Evolutionary conservation across 2,888 invertebrate species (phyloP).

Genomic region (Galerucella calmariensis): DNA sequence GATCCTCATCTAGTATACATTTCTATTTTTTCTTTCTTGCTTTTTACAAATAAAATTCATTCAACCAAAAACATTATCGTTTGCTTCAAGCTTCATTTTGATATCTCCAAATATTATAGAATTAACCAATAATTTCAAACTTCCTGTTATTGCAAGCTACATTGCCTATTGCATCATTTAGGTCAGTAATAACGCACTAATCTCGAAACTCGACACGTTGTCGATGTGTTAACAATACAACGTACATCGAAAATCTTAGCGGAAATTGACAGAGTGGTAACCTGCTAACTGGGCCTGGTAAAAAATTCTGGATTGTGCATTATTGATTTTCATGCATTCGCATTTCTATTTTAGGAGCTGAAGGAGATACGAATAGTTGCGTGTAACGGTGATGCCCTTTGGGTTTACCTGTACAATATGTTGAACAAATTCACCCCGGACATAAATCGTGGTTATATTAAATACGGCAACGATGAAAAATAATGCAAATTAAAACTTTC

Average conservation of each 20-base stretch:
- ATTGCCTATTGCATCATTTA: not conserved
- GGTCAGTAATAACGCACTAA: not conserved
- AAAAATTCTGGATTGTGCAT: constrained; percentile 14
- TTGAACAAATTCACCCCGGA: not conserved
- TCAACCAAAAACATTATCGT: too few species aligned
- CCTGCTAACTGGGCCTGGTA: not conserved
- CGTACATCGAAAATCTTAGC: constrained; percentile 1
- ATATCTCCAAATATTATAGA: too few species aligned
- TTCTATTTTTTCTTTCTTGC: too few species aligned
- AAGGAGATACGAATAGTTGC: not conserved
- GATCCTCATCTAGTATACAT: too few species aligned
- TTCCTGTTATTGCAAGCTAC: not conserved
- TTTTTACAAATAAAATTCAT: too few species aligned
- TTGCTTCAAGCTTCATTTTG: too few species aligned
- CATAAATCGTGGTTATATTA: not conserved
- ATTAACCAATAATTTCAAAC: too few species aligned
- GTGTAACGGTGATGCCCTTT: not conserved
- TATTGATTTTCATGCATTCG: constrained; percentile 12
- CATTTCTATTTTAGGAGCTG: constrained; percentile 14
- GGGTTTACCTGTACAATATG: not conserved
- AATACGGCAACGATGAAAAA: too few species aligned
- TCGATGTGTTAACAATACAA: not conserved
- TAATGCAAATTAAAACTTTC: too few species aligned
- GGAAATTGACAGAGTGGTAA: not conserved
- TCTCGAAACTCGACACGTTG: not conserved